Evolutionary conservation across 2,888 invertebrate genomes (phyloP), one percentile per base, ranked within the genome.

Genomic region (Ditylenchus weischeri): DNA sequence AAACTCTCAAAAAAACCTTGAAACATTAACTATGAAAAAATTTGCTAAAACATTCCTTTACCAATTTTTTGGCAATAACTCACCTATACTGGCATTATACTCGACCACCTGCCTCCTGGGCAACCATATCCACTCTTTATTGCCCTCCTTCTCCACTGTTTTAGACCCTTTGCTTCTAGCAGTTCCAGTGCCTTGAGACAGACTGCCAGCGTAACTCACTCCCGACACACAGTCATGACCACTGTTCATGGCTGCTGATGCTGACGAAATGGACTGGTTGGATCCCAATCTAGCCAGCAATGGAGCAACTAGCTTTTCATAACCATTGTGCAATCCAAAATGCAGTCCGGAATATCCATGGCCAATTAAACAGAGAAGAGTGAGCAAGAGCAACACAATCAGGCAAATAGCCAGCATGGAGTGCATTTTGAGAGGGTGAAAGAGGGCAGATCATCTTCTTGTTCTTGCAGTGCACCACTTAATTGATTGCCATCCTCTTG

Each of bases 81-180:
- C 49, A 69, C 71, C 54, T 54, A 54, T 54, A 18, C 54, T 54
- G 23, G 54, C 54, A 54, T n/a, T 54, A 29, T 54, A 54, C 13
- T 54, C 54, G 59, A 75, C 75, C 36, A 72, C 50, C 50, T 74
- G 68, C 7, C 60, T 50, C 54, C 71, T 72, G 13, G 73, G 66
- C 18, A 75, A 35, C 80, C 80, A 80, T 6, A 80, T 76, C 78
- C 78, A 80, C 69, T 80, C 80, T 61, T 79, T 78, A 0, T 11
- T 29, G 15, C 74, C 75, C 43, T 73, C 72, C 19, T 51, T 75
- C n/a, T 76, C 74, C 8, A 1, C 29, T 43, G 23, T 23, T 23
- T 47, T 62, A 10, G n/a, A n/a, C 23, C 2, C 43, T 19, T 38
- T 35, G 11, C 36, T 59, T 8, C 59, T 59, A 43, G 23, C 2